Evolutionary conservation across 2,888 invertebrate species (phyloP).

Genomic region (Nesidiocoris tenuis): DNA sequence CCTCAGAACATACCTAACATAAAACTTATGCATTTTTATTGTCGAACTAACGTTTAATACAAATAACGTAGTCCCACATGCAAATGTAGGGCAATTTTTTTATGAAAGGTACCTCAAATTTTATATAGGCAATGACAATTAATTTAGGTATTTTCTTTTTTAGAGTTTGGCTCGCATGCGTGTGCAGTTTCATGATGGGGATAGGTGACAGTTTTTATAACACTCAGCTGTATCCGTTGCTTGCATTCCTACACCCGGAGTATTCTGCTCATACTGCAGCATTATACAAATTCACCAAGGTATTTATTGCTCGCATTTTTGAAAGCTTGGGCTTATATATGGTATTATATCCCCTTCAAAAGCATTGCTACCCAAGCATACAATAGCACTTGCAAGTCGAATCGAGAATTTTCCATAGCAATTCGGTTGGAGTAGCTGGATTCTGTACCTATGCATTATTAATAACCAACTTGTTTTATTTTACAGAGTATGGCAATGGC

Average conservation of each 20-base stretch:
- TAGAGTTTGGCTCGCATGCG: constrained; percentile 33
- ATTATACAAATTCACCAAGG: constrained; percentile 93
- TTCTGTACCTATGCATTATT: too few relatives aligned
- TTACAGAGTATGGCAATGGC: constrained; percentile 48
- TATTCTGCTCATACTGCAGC: constrained; percentile 95
- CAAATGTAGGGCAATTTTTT: too few relatives aligned
- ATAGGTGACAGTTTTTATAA: constrained; percentile 96
- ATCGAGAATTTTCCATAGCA: too few relatives aligned
- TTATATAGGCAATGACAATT: background rate
- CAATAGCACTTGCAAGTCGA: too few relatives aligned
- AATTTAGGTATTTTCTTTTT: background rate
- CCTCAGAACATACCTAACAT: background rate
- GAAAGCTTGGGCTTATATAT: too few relatives aligned
- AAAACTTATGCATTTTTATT: too few relatives aligned
- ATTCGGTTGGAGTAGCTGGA: too few relatives aligned
- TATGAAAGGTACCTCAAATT: too few relatives aligned
- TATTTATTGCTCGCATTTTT: constrained; percentile 52
- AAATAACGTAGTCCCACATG: too few relatives aligned
- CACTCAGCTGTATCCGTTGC: constrained; percentile 89
- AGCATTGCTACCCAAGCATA: too few relatives aligned
- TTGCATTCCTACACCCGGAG: constrained; percentile 83
- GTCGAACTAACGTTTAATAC: too few relatives aligned
- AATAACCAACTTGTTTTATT: background rate
- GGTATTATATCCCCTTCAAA: too few relatives aligned
- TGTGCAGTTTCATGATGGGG: constrained; percentile 84